phyloP scores from a whole-genome alignment of 2,797 vertebrate genomes.

The Falco cherrug region DNA sequence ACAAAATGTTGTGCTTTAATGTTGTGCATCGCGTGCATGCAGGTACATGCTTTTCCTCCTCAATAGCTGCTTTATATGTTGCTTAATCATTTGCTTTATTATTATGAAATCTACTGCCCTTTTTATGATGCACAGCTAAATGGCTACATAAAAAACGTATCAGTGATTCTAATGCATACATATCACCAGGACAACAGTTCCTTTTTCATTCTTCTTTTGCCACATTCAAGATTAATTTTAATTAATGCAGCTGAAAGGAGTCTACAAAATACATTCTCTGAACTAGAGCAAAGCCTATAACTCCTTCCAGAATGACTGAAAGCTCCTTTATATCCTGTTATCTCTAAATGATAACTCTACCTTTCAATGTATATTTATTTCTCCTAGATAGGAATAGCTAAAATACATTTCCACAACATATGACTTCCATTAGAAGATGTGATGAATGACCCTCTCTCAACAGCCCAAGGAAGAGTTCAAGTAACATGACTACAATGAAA shows the following conservation, averaged over 20 bases:
- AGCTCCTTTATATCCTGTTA: constrained; percentile 30
- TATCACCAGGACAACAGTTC: background rate
- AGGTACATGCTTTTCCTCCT: background rate
- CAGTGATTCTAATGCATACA: background rate
- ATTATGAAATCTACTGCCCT: background rate
- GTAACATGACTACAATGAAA: background rate
- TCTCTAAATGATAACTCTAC: constrained; percentile 39
- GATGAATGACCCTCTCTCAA: constrained; percentile 55
- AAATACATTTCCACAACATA: constrained; percentile 33
- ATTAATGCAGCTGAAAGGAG: constrained; percentile 6
- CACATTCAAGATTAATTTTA: constrained; percentile 4
- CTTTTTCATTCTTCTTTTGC: background rate
- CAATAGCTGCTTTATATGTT: background rate
- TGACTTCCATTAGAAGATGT: constrained; percentile 63
- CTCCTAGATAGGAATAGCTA: constrained; percentile 13
- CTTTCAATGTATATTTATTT: constrained; percentile 51
- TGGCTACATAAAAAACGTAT: background rate
- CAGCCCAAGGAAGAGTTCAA: constrained; percentile 37
- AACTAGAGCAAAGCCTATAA: background rate
- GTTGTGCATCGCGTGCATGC: background rate
- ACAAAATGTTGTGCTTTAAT: background rate
- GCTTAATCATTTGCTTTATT: background rate
- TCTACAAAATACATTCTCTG: background rate
- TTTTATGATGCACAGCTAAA: background rate
- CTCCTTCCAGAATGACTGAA: constrained; percentile 31